Evolutionary conservation across 2,888 invertebrate species (phyloP).

Genomic region (Podotricha telesiphe): DNA sequence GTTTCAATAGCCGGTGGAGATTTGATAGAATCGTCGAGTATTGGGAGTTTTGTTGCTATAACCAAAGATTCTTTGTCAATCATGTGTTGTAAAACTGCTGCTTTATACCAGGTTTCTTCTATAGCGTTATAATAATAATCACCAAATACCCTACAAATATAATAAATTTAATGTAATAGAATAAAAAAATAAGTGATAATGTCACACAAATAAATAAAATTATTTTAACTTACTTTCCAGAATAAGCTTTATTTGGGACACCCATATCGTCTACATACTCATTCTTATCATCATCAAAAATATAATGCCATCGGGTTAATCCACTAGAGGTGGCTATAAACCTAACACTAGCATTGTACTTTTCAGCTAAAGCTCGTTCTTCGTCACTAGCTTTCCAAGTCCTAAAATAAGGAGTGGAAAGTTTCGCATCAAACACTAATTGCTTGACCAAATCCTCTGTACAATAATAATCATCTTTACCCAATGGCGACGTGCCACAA

Average conservation of each 20-base stretch:
- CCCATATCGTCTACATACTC: constrained; percentile 69
- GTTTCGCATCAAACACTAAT: constrained; percentile 93
- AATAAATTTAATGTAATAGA: neutral
- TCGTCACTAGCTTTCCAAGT: constrained; percentile 78
- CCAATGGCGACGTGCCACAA: constrained; percentile 85
- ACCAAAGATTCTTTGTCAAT: constrained; percentile 90
- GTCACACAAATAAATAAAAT: too few relatives aligned
- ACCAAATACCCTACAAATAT: constrained; percentile 86
- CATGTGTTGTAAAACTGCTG: constrained; percentile 93
- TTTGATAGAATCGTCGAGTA: constrained; percentile 66
- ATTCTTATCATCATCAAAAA: constrained; percentile 84
- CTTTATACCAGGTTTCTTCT: constrained; percentile 96
- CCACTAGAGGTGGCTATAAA: constrained; percentile 96
- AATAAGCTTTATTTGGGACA: constrained; percentile 56
- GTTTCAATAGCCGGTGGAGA: constrained; percentile 64
- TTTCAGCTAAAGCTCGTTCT: constrained; percentile 82
- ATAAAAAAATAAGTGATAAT: neutral
- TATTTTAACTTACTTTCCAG: constrained; percentile 60
- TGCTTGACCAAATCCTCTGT: constrained; percentile 93
- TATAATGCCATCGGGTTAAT: constrained; percentile 93
- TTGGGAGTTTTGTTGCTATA: constrained; percentile 88
- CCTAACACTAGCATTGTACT: constrained; percentile 89
- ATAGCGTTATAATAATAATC: constrained; percentile 89
- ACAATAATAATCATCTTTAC: constrained; percentile 90
- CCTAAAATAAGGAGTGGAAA: constrained; percentile 84